Evolutionary conservation across 1,140 invertebrate genomes (phyloP).

Genomic region (Anoplolepis gracilipes): DNA sequence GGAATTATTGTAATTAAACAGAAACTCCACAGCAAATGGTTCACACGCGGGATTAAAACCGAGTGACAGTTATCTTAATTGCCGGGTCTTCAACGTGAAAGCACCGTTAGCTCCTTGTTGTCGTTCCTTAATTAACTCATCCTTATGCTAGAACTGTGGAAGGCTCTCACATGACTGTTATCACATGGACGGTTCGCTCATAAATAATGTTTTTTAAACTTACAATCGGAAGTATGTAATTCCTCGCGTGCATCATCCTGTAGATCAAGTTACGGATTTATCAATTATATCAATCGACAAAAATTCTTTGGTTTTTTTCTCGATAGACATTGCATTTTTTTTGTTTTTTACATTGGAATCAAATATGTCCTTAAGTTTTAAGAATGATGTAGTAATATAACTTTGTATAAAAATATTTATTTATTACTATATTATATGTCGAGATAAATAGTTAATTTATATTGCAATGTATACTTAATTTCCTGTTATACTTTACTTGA

Average conservation of each 20-base stretch:
- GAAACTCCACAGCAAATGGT: background rate
- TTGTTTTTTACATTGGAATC: background rate
- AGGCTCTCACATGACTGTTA: conserved; percentile 47
- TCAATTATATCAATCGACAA: background rate
- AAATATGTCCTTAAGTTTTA: background rate
- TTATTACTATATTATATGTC: no score
- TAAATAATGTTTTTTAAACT: conserved; percentile 48
- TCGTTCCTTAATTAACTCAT: conserved; percentile 74
- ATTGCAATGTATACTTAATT: background rate
- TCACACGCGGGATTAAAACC: conserved; percentile 6
- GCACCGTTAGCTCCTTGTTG: conserved; percentile 72
- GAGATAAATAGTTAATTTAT: background rate
- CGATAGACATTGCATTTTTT: background rate
- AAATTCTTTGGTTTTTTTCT: background rate
- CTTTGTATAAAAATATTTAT: no score
- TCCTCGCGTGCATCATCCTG: conserved; percentile 54
- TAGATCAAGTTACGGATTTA: background rate
- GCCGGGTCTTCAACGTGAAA: conserved; percentile 63
- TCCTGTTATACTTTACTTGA: background rate
- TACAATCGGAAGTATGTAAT: conserved; percentile 65
- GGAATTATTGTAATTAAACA: background rate
- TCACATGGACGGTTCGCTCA: conserved; percentile 32
- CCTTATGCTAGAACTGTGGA: conserved; percentile 49
- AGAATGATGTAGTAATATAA: no score
- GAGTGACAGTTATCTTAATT: conserved; percentile 75